Base-by-base conservation (phyloP, 2,797 vertebrate genomes). In the Clarias fuscus region DNA sequence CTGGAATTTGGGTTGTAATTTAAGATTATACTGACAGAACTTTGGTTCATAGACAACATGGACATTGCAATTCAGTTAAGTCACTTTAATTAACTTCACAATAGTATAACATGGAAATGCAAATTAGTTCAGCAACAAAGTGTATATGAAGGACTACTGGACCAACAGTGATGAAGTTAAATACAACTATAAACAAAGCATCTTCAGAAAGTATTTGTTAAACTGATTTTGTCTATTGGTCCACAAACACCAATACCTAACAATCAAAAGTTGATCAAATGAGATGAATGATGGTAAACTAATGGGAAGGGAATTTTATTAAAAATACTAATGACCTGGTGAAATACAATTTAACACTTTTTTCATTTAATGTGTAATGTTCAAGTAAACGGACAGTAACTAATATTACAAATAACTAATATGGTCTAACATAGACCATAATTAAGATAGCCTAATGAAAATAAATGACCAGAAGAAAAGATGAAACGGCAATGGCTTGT, bases 101-200 rank as follows among this genome's bases (percentile, higher is more conserved):
- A 84, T 33, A 87, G 72, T 72, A 58, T 56, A 84, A 81, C 72
- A 73, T 64, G 65, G 61, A 65, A 87, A 85, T 68, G 61, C 72
- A 76, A 78, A 40, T 10, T 71, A 24, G 61, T 76, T 87, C 13
- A 84, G 77, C 61, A 87, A 67, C 59, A 79, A 78, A 80, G 67
- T 76, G 30, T 48, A 58, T 79, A 61, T 22, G 20, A 62, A 84
- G 18, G 40, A 43, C 43, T 56, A 64, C 11, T 68, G 80, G n/a
- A 68, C 80, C 53, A 79, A 79, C 20, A 15, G 7, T 56, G 56
- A 75, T 48, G 75, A 3, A 15, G 10, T 64, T 62, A 77, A 20
- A 62, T 40, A 79, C 58, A 79, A 62, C 20, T 13, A 27, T 53
- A 24, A 85, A 17, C 6, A 56, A 33, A 82, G 24, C 22, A 73